These are phyloP conservation scores for Trachops cirrhosus DNA, from an alignment of 2,797 vertebrate species.

Conservation along the genomic window DNA sequence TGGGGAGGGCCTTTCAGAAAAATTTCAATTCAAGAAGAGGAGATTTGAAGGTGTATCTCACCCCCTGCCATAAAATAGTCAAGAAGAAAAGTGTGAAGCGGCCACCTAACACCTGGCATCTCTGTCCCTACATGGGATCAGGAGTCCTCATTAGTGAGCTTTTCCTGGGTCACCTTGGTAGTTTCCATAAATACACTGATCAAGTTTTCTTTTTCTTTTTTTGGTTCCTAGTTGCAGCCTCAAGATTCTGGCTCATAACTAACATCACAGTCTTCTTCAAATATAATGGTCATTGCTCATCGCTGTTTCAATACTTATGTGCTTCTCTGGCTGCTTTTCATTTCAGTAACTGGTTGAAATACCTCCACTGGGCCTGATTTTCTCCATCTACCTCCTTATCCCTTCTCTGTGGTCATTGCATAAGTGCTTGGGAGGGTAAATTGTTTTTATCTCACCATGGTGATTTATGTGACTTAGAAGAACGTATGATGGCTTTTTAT, in stretches of 20 bases:
- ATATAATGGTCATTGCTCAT: not conserved
- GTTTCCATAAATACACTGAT: not conserved
- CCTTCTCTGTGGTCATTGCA: not conserved
- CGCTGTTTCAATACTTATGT: not conserved
- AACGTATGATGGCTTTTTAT: not conserved
- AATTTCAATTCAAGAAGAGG: too few species aligned
- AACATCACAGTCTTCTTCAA: not conserved
- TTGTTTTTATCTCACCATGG: not conserved
- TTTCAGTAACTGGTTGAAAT: not conserved
- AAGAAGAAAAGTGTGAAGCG: too few species aligned
- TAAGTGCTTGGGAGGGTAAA: not conserved
- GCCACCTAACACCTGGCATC: not conserved
- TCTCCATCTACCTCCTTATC: not conserved
- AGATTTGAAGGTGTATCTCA: too few species aligned
- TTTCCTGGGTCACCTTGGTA: not conserved
- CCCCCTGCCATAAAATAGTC: too few species aligned
- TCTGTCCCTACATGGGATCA: not conserved
- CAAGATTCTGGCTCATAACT: not conserved
- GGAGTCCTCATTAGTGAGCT: not conserved
- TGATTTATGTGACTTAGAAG: not conserved
- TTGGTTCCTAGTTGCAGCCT: not conserved
- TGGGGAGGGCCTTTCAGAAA: not conserved
- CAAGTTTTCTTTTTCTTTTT: not conserved
- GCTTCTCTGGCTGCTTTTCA: not conserved
- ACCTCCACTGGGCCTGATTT: not conserved